These are phyloP conservation scores for Corythoichthys haematopterus DNA, from an alignment of 2,113 vertebrate species.

Conservation along the genomic window DNA sequence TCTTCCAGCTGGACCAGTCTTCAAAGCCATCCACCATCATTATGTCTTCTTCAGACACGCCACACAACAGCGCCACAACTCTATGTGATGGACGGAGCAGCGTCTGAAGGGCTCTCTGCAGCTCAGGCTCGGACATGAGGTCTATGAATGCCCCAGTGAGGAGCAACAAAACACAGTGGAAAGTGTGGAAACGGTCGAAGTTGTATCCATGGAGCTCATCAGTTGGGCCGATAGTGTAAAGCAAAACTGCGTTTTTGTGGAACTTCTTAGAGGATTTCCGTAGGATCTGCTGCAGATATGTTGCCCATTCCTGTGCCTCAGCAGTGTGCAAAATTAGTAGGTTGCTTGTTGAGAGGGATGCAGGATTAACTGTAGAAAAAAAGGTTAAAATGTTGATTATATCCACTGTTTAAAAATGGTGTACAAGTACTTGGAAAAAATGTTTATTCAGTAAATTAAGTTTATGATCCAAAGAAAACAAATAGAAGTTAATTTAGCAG, in stretches of 20 bases:
- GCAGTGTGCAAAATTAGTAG: conserved; percentile 65
- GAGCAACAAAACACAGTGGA: conserved; percentile 63
- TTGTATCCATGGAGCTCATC: conserved; percentile 42
- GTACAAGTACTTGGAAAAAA: background rate
- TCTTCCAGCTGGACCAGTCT: conserved; percentile 67
- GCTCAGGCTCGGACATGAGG: conserved; percentile 33
- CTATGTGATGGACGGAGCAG: conserved; percentile 61
- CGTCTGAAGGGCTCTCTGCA: conserved; percentile 37
- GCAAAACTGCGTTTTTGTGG: conserved; percentile 40
- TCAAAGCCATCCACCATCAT: conserved; percentile 29
- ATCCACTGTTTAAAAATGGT: background rate
- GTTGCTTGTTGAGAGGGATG: conserved; percentile 25
- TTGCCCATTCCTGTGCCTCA: conserved; percentile 71
- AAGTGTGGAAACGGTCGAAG: conserved; percentile 40
- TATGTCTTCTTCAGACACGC: conserved; percentile 49
- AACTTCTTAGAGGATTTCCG: conserved; percentile 42
- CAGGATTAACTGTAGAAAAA: conserved; percentile 35
- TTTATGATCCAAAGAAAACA: background rate
- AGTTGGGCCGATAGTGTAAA: conserved; percentile 28
- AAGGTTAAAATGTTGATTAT: background rate
- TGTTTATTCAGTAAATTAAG: background rate
- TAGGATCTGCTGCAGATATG: conserved; percentile 64
- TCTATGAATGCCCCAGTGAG: conserved; percentile 55
- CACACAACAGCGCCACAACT: conserved; percentile 68
- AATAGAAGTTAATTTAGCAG: background rate